Conservation (phyloP, 1,140 invertebrate species). For the Leptopilina boulardi region DNA sequence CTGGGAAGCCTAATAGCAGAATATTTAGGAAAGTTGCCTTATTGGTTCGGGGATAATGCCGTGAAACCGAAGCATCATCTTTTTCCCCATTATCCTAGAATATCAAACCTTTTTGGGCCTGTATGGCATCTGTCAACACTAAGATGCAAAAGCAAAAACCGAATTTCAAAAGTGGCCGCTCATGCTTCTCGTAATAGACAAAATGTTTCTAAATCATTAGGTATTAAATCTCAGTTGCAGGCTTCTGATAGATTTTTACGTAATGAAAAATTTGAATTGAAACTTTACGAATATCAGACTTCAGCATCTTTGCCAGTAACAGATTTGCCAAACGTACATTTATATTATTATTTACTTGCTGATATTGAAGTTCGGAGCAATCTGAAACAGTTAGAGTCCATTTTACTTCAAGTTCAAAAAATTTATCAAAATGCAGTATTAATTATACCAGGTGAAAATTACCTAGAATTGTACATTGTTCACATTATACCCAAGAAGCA, state of each 20-base stretch:
- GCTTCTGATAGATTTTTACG: slow-evolving; percentile 34
- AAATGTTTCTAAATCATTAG: slow-evolving; percentile 43
- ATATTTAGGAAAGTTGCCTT: slow-evolving; percentile 25
- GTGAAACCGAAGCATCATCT: slow-evolving; percentile 44
- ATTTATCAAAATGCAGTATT: slow-evolving; percentile 36
- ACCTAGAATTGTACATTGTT: too few relatives aligned
- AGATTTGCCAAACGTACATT: slow-evolving; percentile 33
- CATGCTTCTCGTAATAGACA: slow-evolving; percentile 23
- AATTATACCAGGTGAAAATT: too few relatives aligned
- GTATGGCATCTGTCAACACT: slow-evolving; percentile 44
- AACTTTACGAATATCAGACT: slow-evolving; percentile 30
- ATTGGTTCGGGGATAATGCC: neutral
- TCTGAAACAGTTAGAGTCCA: slow-evolving; percentile 22
- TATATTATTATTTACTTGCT: slow-evolving; percentile 22
- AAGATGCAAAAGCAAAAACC: slow-evolving; percentile 45
- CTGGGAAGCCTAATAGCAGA: slow-evolving; percentile 30
- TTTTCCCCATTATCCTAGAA: slow-evolving; percentile 39
- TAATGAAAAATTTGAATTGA: slow-evolving; percentile 20
- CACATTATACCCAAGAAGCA: too few relatives aligned
- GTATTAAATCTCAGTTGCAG: slow-evolving; percentile 42
- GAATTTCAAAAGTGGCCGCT: slow-evolving; percentile 36
- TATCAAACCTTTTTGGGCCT: slow-evolving; percentile 37
- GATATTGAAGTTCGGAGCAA: slow-evolving; percentile 2
- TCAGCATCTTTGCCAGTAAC: neutral
- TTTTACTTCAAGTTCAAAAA: slow-evolving; percentile 35